These are phyloP conservation scores for Drosophila nigritarsus DNA, from an alignment of 2,888 invertebrate species.

Conservation along the genomic window DNA sequence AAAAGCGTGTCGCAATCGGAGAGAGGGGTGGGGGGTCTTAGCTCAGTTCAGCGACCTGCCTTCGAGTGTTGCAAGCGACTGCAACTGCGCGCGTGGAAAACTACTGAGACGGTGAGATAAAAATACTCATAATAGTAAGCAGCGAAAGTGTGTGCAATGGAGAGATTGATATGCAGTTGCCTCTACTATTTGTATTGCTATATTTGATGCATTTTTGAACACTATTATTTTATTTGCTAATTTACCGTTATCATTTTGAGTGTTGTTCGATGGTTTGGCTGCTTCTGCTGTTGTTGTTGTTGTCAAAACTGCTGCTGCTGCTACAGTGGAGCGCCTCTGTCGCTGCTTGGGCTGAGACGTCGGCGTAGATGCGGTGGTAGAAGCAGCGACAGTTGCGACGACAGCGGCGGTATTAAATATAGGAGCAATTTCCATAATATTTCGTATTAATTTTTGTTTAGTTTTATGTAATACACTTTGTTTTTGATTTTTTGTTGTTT, in stretches of 20 bases:
- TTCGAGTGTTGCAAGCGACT: conserved; percentile 55
- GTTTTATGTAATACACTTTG: conserved; percentile 61
- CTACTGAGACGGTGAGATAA: conserved; percentile 53
- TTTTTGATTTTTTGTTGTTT: conserved; percentile 39
- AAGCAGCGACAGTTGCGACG: conserved; percentile 59
- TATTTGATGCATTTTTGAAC: conserved; percentile 7
- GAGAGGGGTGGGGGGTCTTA: neutral
- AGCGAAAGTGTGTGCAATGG: conserved; percentile 8
- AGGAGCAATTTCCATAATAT: conserved; percentile 75
- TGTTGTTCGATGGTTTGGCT: conserved; percentile 22
- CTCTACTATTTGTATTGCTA: conserved; percentile 9
- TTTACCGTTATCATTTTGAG: conserved; percentile 77
- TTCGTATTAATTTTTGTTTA: conserved; percentile 40
- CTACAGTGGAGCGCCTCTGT: conserved; percentile 34
- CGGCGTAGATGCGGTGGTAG: conserved; percentile 53
- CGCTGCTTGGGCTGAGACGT: conserved; percentile 45
- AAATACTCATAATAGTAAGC: conserved; percentile 39
- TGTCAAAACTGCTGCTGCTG: conserved; percentile 27
- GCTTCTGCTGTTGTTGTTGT: conserved; percentile 25
- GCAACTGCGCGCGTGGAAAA: conserved; percentile 56
- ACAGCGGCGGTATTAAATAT: conserved; percentile 65
- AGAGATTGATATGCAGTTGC: conserved; percentile 6
- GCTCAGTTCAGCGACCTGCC: conserved; percentile 70
- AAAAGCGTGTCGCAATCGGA: conserved; percentile 38
- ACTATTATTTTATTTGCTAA: conserved; percentile 9